A percentile compares a stretch with the other conserved stretches of the same genome.
Conservation (phyloP, 2,888 invertebrate species). For the Ichneumoninae sp. region DNA sequence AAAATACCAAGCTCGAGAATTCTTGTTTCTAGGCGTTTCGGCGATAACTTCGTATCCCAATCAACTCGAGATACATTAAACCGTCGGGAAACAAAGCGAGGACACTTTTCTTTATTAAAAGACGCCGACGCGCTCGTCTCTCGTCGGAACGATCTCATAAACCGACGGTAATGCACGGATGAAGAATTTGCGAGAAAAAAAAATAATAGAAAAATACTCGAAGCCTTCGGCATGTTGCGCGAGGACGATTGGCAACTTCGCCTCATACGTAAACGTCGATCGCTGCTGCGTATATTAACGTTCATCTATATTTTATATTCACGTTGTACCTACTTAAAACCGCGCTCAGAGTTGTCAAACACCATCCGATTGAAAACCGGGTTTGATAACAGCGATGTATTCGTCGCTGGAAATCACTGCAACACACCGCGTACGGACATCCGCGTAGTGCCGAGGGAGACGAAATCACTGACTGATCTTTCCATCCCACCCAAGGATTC, state of each 20-base stretch:
- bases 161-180: not conserved
- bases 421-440: slow-evolving; percentile 28
- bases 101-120: not conserved
- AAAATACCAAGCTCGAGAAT: not conserved
- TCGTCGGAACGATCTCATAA: not conserved
- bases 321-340: too few species aligned
- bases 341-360: too few species aligned
- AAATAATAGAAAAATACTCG: not conserved
- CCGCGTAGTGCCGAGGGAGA: not conserved
- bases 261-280: too few species aligned
- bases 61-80: not conserved
- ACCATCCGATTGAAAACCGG: not conserved
- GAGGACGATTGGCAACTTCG: too few species aligned
- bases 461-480: not conserved
- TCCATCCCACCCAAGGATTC: not conserved
- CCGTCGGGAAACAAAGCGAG: not conserved
- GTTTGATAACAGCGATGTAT: not conserved
- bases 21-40: not conserved
- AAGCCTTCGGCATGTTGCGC: too few species aligned
- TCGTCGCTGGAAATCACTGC: slow-evolving; percentile 9
- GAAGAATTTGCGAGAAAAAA: not conserved
- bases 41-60: not conserved
- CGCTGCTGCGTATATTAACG: not conserved
- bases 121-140: not conserved
- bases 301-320: not conserved